Percentiles rank a stretch among this genome's conserved stretches.
Evolutionary conservation across 1,140 invertebrate genomes (phyloP).

Genomic region (Zaprionus nigranus): DNA sequence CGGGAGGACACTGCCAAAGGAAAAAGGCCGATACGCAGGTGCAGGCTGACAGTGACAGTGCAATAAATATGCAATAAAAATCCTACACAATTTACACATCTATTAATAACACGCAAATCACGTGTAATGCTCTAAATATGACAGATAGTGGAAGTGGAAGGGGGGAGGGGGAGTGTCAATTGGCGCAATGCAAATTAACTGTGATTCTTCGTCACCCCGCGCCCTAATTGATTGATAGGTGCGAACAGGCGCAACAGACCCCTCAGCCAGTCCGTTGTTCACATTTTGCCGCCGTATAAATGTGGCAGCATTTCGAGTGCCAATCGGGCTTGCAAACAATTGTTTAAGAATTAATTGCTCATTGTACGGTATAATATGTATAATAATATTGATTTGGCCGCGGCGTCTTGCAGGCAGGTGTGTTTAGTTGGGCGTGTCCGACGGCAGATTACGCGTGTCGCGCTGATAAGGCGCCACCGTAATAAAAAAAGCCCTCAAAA

Average conservation of each 20-base stretch:
- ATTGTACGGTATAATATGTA: not conserved
- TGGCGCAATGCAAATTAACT: slow-evolving; percentile 62
- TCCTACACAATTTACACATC: not conserved
- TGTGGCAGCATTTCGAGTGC: slow-evolving; percentile 65
- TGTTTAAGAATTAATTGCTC: slow-evolving; percentile 66
- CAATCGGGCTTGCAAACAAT: slow-evolving; percentile 46
- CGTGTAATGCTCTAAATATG: slow-evolving; percentile 10
- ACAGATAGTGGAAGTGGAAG: not conserved
- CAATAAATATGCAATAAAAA: not conserved
- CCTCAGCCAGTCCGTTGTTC: slow-evolving; percentile 1
- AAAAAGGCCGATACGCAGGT: slow-evolving; percentile 7
- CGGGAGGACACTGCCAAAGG: not conserved
- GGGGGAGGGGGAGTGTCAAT: slow-evolving; percentile 27
- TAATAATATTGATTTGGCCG: slow-evolving; percentile 45
- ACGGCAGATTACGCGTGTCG: slow-evolving; percentile 5
- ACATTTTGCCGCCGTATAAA: slow-evolving; percentile 73
- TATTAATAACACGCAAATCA: slow-evolving; percentile 45
- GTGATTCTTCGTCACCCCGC: slow-evolving; percentile 13
- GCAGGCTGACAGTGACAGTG: not conserved
- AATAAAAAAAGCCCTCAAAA: not conserved
- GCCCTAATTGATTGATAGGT: slow-evolving; percentile 74
- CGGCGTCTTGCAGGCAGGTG: slow-evolving; percentile 31
- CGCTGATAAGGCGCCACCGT: slow-evolving; percentile 18
- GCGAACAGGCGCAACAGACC: slow-evolving; percentile 24
- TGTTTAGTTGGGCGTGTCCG: slow-evolving; percentile 28